Conservation (phyloP, 2,797 vertebrate species). For the Bradypus variegatus region DNA sequence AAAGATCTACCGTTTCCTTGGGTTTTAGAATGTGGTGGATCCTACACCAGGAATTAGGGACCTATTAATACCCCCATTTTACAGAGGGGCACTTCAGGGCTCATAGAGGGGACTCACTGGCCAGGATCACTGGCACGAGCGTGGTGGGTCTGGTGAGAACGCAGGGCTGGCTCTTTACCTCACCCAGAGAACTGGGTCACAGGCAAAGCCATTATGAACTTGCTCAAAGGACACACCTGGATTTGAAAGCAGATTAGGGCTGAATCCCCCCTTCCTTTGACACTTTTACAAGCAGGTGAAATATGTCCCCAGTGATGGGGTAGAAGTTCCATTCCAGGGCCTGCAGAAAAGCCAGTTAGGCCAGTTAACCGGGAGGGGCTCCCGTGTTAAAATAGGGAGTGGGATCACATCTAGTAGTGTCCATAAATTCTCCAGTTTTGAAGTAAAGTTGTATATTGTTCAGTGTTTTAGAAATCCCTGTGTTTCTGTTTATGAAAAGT, state of each 20-base stretch:
- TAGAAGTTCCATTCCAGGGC: background rate
- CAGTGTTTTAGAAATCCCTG: background rate
- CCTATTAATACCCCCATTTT: background rate
- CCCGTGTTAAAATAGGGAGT: background rate
- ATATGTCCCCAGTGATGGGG: background rate
- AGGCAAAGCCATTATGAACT: background rate
- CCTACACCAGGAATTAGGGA: background rate
- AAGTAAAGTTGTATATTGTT: background rate
- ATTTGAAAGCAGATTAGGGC: background rate
- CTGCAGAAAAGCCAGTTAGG: constrained; percentile 4
- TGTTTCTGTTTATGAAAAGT: constrained; percentile 28
- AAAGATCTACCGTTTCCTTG: background rate
- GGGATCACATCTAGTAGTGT: background rate
- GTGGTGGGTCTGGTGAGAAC: background rate
- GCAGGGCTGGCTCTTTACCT: background rate
- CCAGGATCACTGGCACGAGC: background rate
- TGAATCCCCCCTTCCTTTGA: background rate
- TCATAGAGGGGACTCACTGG: background rate
- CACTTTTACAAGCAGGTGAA: background rate
- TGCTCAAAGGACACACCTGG: background rate
- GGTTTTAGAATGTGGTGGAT: background rate
- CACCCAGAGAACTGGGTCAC: background rate
- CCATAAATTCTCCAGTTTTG: background rate
- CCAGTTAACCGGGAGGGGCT: background rate
- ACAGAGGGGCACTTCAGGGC: background rate